Percentiles rank a stretch among this genome's conserved stretches.
phyloP scores from a whole-genome alignment of 1,140 invertebrate species.

The Portunus trituberculatus region DNA sequence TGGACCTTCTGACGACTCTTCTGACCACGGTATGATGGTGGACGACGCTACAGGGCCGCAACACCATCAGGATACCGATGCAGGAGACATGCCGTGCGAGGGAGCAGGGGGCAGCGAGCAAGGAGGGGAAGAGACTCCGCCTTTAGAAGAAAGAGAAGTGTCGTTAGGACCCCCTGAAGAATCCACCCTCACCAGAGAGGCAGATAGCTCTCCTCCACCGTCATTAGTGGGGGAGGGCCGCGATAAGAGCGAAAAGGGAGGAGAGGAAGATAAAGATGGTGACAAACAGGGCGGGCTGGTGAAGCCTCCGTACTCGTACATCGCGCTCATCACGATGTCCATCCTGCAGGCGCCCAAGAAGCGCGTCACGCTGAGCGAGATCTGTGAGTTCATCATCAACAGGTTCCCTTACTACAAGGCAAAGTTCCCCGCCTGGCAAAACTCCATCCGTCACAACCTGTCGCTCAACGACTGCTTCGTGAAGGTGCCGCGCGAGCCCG shows the following conservation, averaged over 20 bases:
- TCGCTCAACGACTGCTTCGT: constrained; percentile 99
- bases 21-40: background rate
- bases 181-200: constrained; percentile 41
- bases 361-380: constrained; percentile 97
- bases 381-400: constrained; percentile 99
- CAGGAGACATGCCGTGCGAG: constrained; percentile 33
- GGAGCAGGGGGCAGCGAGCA: background rate
- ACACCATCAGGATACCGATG: constrained; percentile 31
- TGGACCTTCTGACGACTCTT: background rate
- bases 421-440: constrained; percentile 98
- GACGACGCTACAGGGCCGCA: background rate
- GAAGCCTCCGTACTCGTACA: constrained; percentile 99
- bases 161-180: constrained; percentile 50
- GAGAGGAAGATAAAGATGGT: constrained; percentile 77
- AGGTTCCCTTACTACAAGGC: constrained; percentile 97
- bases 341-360: constrained; percentile 98
- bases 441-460: constrained; percentile 98
- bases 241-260: constrained; percentile 53
- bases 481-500: constrained; percentile 98
- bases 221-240: constrained; percentile 36
- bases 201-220: constrained; percentile 31
- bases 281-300: constrained; percentile 83
- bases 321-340: constrained; percentile 98
- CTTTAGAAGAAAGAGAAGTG: constrained; percentile 16
- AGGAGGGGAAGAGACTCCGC: constrained; percentile 33